phyloP scores from a whole-genome alignment of 1,140 invertebrate species.

The Adoxophyes honmai region DNA sequence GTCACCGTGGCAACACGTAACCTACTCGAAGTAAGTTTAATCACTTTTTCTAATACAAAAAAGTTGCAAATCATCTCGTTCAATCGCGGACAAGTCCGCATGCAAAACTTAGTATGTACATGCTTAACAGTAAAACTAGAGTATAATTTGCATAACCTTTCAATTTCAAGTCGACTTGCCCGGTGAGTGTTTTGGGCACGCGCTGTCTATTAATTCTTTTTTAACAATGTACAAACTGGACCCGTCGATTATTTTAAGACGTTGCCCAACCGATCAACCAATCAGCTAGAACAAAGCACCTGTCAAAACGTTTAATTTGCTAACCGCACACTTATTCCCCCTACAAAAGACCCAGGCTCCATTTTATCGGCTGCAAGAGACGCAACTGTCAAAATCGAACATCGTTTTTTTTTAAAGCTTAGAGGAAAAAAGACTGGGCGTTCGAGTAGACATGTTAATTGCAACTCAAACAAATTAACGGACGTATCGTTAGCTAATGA shows the following conservation, averaged over 20 bases:
- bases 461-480: constrained; percentile 62
- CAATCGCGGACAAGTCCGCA: too few species aligned
- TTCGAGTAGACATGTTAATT: constrained; percentile 56
- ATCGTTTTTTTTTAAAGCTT: constrained; percentile 27
- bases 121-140: neutral
- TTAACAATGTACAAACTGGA: constrained; percentile 8
- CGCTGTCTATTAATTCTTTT: neutral
- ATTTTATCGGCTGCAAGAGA: constrained; percentile 19
- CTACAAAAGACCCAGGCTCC: neutral
- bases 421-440: constrained; percentile 37
- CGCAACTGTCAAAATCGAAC: constrained; percentile 44
- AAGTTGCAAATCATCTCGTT: too few species aligned
- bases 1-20: too few species aligned
- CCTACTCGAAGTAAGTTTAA: too few species aligned
- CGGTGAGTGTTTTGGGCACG: neutral
- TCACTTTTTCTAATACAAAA: too few species aligned
- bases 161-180: neutral
- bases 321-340: constrained; percentile 19
- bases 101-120: too few species aligned
- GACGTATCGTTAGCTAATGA: constrained; percentile 57
- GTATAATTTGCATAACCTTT: neutral
- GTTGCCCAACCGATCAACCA: constrained; percentile 25
- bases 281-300: constrained; percentile 20
- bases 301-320: neutral
- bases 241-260: constrained; percentile 15